Evolutionary conservation across 2,797 vertebrate species (phyloP), one percentile per base, ranked within the genome.

Genomic region (Aplochiton taeniatus): DNA sequence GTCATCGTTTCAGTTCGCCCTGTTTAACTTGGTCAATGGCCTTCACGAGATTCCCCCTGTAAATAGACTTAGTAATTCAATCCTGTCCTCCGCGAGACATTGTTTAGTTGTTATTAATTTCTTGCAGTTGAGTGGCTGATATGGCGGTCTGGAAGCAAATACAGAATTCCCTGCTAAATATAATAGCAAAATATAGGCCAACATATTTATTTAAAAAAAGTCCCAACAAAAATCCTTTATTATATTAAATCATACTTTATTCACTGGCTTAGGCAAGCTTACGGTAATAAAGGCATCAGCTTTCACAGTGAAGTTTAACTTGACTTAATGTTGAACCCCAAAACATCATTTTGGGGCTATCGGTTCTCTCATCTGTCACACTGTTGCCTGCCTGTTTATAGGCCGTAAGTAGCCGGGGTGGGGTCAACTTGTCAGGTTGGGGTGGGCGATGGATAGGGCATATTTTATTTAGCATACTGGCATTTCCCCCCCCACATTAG

Each of bases 1-100:
- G 97, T 99, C 97, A 98, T 96, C 97, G 90, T 98, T 96, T 95
- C 95, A 95, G 94, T 93, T 90, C 81, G 85, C 83, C 88, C 91
- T 85, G 86, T 81, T 91, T 90, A 91, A 87, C 87, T 75, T 85
- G 88, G 77, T 90, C 90, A 89, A 88, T 87, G 87, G 88, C 87
- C 89, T 87, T 90, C 90, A 90, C 88, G 90, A 90, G 86, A 91
- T 89, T 83, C 82, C n/a, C 80, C 83, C 86, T 87, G 87, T 88
- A 90, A 89, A 90, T 90, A 90, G 88, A 91, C 77, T 81, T 82
- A 63, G 82, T 89, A 89, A 89, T 87, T 80, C 78, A 89, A 88
- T 89, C 86, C 59, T 66, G 79, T 78, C 82, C 83, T 83, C 84
- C 76, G 59, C 85, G 82, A 87, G 84, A 88, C 86, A 73, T 88